Evolutionary conservation across 2,113 vertebrate species (phyloP).

Genomic region (Callochromis pleurospilus): DNA sequence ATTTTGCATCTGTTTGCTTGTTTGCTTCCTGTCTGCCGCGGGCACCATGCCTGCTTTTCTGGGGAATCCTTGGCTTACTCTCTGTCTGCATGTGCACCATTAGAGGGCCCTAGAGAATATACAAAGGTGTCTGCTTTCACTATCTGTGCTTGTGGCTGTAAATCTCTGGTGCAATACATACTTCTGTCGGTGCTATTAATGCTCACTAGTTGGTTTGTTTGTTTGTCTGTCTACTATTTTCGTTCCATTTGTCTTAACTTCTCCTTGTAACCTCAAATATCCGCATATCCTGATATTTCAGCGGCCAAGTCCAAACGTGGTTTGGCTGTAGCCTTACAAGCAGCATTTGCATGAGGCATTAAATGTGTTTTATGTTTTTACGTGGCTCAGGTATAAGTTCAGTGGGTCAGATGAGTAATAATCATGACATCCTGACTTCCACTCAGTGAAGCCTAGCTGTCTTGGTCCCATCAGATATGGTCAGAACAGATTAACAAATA

Average conservation of each 20-base stretch:
- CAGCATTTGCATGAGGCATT: background rate
- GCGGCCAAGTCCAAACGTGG: constrained; percentile 18
- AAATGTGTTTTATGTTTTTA: background rate
- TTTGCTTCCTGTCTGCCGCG: background rate
- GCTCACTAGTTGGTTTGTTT: background rate
- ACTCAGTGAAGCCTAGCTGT: background rate
- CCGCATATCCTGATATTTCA: background rate
- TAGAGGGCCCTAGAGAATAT: background rate
- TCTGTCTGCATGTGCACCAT: background rate
- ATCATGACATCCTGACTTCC: background rate
- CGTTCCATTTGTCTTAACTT: constrained; percentile 24
- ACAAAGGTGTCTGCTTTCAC: constrained; percentile 51
- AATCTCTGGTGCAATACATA: constrained; percentile 12
- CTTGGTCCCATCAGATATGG: background rate
- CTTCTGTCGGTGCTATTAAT: background rate
- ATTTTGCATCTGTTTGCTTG: background rate
- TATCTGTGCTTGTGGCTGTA: constrained; percentile 11
- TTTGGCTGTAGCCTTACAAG: constrained; percentile 16
- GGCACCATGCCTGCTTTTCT: constrained; percentile 14
- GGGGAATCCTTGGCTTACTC: constrained; percentile 37
- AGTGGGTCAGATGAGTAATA: background rate
- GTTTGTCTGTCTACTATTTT: constrained; percentile 1
- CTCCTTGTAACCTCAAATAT: constrained; percentile 11
- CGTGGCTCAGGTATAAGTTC: background rate
- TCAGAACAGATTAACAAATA: constrained; percentile 36